A percentile compares a stretch with the other conserved stretches of the same genome.
phyloP scores from a whole-genome alignment of 2,797 vertebrate species.

The Gambusia yucatana region DNA sequence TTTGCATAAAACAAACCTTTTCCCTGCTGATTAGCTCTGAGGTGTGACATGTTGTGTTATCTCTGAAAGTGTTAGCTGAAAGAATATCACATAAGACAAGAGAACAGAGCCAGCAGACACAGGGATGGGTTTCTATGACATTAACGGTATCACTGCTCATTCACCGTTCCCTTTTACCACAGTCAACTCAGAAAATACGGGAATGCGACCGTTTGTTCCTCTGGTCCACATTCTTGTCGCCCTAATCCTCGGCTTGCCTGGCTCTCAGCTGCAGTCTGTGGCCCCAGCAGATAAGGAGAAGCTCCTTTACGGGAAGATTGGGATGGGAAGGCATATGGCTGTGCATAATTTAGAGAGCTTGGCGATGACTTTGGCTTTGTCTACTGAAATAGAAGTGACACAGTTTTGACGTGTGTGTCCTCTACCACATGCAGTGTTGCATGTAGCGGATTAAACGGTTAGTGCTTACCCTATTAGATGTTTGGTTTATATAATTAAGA shows the following conservation, averaged over 20 bases:
- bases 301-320: slow-evolving; percentile 59
- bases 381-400: slow-evolving; percentile 21
- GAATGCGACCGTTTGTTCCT: slow-evolving; percentile 13
- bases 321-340: slow-evolving; percentile 51
- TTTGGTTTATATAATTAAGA: not conserved
- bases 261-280: slow-evolving; percentile 50
- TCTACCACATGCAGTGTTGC: slow-evolving; percentile 25
- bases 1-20: slow-evolving; percentile 6
- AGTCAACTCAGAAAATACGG: slow-evolving; percentile 3
- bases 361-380: slow-evolving; percentile 15
- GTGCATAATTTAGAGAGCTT: slow-evolving; percentile 63
- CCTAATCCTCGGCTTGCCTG: slow-evolving; percentile 59
- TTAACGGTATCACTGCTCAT: not conserved
- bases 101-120: slow-evolving; percentile 10
- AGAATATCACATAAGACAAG: slow-evolving; percentile 18
- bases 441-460: not conserved
- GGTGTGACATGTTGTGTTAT: slow-evolving; percentile 32
- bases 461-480: not conserved
- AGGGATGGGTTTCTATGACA: slow-evolving; percentile 7
- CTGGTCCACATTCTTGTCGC: slow-evolving; percentile 46
- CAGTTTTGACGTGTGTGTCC: slow-evolving; percentile 22
- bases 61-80: not conserved
- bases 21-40: slow-evolving; percentile 21
- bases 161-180: slow-evolving; percentile 10
- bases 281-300: slow-evolving; percentile 60